Base-by-base conservation (phyloP, 1,140 invertebrate genomes). In the Oscheius sp. region DNA sequence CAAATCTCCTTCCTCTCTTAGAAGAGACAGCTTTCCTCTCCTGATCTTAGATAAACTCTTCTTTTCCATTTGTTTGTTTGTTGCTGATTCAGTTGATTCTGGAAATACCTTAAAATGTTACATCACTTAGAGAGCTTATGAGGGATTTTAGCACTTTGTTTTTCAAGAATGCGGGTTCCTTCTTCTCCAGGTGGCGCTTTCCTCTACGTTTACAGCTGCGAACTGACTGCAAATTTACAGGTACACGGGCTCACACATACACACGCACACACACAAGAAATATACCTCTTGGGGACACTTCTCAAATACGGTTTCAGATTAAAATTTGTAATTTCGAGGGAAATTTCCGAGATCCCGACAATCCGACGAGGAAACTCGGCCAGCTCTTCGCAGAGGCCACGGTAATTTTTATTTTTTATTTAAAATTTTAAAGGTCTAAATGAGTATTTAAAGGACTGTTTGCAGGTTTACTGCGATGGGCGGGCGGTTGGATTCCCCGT, bases 381-480 rank as follows among this genome's bases (percentile, higher is more conserved):
- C 72, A 66, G 20, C 4, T 74, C 2, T 31, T 68, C 23, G 72
- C 49, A 1, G 72, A 74, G 36, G 46, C 55, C 20, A 67, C 72
- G 36, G 72, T 74, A 46, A 61, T 46, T 10, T 18, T 29, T n/a
- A 4, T 0, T 26, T 62, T 31, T 34, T 34, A 35, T 34, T n/a
- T 2, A 0, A 0, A 29, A 23, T 23, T 0, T 15, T 2, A 34
- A 36, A 26, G 7, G 0, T 36, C 13, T 20, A 84, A 87, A n/a
- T n/a, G n/a, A n/a, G n/a, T n/a, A n/a, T n/a, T n/a, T n/a, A n/a
- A n/a, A n/a, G n/a, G n/a, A n/a, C n/a, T n/a, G n/a, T 4, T 90
- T 93, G 79, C 91, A 96, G 87, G 89, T 98, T 0, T 92, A 90
- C 86, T 90, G 91, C 76, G 90, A 94, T 84, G 91, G 91, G 61